Percentiles rank a stretch among this genome's conserved stretches.
Conservation (phyloP, 1,140 invertebrate genomes). For the Anastrepha ludens region DNA sequence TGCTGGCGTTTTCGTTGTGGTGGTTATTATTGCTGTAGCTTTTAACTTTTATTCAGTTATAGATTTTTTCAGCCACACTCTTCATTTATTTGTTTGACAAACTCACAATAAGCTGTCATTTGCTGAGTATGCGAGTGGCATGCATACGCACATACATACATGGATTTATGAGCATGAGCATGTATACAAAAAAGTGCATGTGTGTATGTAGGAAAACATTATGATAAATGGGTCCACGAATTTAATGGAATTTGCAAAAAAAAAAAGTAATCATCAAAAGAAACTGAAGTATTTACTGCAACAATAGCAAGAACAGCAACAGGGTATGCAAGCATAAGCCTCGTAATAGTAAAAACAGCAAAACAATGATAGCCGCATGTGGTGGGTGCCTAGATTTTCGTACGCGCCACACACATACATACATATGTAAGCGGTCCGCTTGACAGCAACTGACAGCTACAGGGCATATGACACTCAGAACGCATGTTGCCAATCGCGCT, state of each 20-base stretch:
- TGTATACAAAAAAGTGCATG: not conserved
- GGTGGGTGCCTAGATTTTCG: not conserved
- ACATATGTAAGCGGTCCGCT: not conserved
- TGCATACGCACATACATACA: not conserved
- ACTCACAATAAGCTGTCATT: not conserved
- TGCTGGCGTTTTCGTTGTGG: not conserved
- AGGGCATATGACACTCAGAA: conserved; percentile 20
- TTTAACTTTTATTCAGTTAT: conserved; percentile 48
- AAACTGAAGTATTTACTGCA: conserved; percentile 5
- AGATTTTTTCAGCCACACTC: not conserved
- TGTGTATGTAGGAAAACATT: not conserved
- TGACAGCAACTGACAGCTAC: conserved; percentile 49
- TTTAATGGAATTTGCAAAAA: conserved; percentile 9
- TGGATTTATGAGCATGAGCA: not conserved
- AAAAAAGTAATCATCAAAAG: not conserved
- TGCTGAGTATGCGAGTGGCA: not conserved
- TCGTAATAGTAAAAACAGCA: not conserved
- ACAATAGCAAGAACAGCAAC: not conserved
- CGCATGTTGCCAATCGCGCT: not conserved
- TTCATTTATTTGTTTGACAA: conserved; percentile 24
- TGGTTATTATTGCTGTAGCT: conserved; percentile 3
- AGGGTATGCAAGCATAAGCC: not conserved
- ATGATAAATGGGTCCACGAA: conserved; percentile 12
- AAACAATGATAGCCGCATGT: too few species aligned
- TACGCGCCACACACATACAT: too few species aligned